Percentiles rank a stretch among this genome's conserved stretches.
phyloP scores from a whole-genome alignment of 2,888 invertebrate species.

The Adelognathus sp. region DNA sequence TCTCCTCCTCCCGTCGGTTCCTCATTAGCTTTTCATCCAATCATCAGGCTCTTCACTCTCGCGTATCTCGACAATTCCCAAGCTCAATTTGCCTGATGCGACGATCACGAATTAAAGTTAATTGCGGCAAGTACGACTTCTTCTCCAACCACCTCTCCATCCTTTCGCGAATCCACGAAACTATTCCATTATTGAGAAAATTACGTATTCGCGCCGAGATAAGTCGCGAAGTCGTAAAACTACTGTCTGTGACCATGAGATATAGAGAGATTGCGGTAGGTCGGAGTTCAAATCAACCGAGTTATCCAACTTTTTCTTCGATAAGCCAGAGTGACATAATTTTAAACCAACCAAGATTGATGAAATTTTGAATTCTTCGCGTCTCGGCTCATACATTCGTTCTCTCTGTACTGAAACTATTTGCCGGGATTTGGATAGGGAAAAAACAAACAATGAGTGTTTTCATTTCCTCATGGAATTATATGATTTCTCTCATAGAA shows the following conservation, averaged over 20 bases:
- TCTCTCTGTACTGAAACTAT: too few species aligned
- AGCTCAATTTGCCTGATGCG: constrained; percentile 6
- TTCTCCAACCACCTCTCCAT: neutral
- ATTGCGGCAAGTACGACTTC: neutral
- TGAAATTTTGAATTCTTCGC: neutral
- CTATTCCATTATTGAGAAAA: constrained; percentile 1
- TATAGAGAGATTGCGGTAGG: neutral
- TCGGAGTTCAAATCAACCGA: neutral
- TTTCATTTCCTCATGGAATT: too few species aligned
- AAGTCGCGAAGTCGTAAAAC: neutral
- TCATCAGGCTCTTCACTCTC: constrained; percentile 23
- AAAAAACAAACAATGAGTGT: too few species aligned
- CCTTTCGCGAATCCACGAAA: neutral
- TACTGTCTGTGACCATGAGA: neutral
- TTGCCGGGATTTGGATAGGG: too few species aligned
- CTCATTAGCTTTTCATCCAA: constrained; percentile 52
- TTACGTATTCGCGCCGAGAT: neutral
- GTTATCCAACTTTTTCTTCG: neutral
- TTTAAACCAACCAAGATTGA: neutral
- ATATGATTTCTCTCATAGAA: too few species aligned
- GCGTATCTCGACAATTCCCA: constrained; percentile 4
- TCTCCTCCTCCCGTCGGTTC: neutral
- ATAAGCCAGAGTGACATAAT: neutral
- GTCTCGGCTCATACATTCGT: too few species aligned
- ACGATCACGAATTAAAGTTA: constrained; percentile 39